Evolutionary conservation across 2,113 vertebrate species (phyloP), one percentile per base, ranked within the genome.

Genomic region (Ailuropoda melanoleuca): DNA sequence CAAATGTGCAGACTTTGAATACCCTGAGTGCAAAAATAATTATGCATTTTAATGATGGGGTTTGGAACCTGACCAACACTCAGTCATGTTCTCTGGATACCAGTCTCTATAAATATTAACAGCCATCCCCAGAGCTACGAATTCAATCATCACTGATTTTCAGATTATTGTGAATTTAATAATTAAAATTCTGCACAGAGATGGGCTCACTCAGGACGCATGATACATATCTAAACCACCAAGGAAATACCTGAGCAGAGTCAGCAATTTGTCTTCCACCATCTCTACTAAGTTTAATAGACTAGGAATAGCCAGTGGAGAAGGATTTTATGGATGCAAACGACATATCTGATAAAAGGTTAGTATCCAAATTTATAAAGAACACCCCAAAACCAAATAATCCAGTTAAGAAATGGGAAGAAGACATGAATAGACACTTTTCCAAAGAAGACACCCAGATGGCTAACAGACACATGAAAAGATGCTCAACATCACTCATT

Each of bases 111-210:
- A 77, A 86, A 86, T 50, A 48, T 85, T 13, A 75, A 53, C 8
- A 26, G 34, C 15, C 6, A 0, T 93, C 29, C n/a, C 31, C 31
- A 70, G 68, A 87, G 53, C 75, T 93, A 56, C 13, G 31, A 88
- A 81, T 8, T 84, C n/a, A 90, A 80, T 93, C 34, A 48, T 75
- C 87, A 34, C 37, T 64, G 68, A 86, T 83, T 56, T 96, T 72
- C 78, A 93, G 80, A 72, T 84, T 97, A 66, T 87, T 78, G 46
- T 62, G 58, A 62, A 62, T 37, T 90, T 89, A 87, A 15, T 56
- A 80, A 58, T 94, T 43, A 75, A 92, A 85, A 90, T 96, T 93
- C 31, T 94, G 64, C 87, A 85, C 43, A 82, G 34, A 92, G 46
- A 89, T 70, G 53, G n/a, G 34, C 31, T 95, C 64, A 43, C 58